Evolutionary conservation across 2,113 vertebrate species (phyloP).

Genomic region (Erinaceus europaeus): DNA sequence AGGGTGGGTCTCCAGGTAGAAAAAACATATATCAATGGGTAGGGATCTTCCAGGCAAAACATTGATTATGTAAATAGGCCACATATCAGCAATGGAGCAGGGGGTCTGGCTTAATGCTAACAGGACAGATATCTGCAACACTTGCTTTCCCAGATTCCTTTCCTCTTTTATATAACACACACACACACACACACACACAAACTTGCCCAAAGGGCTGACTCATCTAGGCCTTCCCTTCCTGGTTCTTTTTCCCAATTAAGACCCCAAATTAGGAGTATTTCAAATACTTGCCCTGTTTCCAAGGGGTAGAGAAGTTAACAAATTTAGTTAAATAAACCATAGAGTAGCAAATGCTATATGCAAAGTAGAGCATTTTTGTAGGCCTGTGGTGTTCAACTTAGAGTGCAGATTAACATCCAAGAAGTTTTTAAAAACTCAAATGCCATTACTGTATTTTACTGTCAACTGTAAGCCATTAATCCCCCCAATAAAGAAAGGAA

Average conservation of each 20-base stretch:
- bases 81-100: too few relatives aligned
- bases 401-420: background rate
- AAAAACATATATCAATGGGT: too few relatives aligned
- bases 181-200: background rate
- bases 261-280: too few relatives aligned
- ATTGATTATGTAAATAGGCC: too few relatives aligned
- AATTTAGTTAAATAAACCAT: background rate
- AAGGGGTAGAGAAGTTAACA: background rate
- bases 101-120: too few relatives aligned
- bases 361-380: background rate
- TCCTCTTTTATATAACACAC: background rate
- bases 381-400: background rate
- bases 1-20: too few relatives aligned
- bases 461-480: too few relatives aligned
- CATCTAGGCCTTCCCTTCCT: background rate
- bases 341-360: background rate
- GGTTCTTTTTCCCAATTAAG: too few relatives aligned
- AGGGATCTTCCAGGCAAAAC: too few relatives aligned
- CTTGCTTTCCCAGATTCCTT: background rate
- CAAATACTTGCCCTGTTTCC: too few relatives aligned
- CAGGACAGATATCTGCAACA: background rate
- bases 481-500: too few relatives aligned
- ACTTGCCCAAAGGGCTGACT: slow-evolving; percentile 28
- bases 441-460: too few relatives aligned
- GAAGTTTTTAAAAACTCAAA: slow-evolving; percentile 9